These are phyloP conservation scores for Andrena dorsata DNA, from an alignment of 2,888 invertebrate genomes.

Conservation along the genomic window DNA sequence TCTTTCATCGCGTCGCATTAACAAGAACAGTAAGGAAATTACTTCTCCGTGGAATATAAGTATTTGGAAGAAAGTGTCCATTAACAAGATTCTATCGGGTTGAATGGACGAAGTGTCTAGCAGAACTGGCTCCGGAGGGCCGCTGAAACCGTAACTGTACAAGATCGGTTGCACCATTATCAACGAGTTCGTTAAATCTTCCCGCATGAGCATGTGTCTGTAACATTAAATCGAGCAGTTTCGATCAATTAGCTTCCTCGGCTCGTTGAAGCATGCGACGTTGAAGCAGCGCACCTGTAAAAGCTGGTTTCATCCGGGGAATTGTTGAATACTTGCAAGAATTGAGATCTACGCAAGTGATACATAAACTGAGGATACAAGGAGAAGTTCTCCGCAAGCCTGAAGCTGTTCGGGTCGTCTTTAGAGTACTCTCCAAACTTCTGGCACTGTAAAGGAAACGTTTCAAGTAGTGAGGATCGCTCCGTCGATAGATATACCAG, in stretches of 20 bases:
- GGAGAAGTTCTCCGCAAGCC: conserved; percentile 98
- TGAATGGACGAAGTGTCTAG: conserved; percentile 99
- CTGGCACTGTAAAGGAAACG: conserved; percentile 91
- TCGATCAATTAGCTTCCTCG: not conserved
- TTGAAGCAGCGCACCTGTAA: conserved; percentile 89
- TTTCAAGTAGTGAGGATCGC: not conserved
- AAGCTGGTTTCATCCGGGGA: conserved; percentile 99
- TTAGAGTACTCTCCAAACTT: conserved; percentile 99
- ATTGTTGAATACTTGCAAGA: conserved; percentile 99
- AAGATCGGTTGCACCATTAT: conserved; percentile 99
- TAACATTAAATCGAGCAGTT: conserved; percentile 5
- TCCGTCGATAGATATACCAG: not conserved
- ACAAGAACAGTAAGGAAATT: conserved; percentile 61
- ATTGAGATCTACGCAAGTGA: conserved; percentile 98
- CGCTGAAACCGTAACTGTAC: conserved; percentile 99
- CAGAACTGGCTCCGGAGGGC: conserved; percentile 98
- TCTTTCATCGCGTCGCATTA: not conserved
- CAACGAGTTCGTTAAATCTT: conserved; percentile 98
- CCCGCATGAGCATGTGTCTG: conserved; percentile 98
- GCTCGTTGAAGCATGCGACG: not conserved
- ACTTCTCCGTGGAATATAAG: conserved; percentile 99
- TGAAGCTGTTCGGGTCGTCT: conserved; percentile 98
- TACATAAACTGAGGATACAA: conserved; percentile 99
- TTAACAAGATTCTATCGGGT: conserved; percentile 97
- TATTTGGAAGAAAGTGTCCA: conserved; percentile 99